phyloP scores from a whole-genome alignment of 2,113 vertebrate species.

The Nycticebus coucang region DNA sequence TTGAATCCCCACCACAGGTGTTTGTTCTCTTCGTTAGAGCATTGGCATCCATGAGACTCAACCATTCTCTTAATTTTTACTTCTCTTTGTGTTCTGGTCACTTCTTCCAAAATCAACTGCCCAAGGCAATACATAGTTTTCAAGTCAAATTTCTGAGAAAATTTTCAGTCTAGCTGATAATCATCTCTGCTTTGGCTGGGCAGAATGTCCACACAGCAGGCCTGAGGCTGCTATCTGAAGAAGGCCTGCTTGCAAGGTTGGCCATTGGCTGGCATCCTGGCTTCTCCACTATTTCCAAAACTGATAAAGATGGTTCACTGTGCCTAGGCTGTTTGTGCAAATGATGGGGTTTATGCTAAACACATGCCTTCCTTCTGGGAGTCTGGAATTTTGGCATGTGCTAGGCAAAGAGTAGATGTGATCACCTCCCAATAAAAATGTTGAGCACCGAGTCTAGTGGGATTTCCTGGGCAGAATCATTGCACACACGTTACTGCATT shows the following conservation, averaged over 20 bases:
- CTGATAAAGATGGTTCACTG: not conserved
- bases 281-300: not conserved
- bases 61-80: not conserved
- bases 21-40: not conserved
- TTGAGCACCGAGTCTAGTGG: not conserved
- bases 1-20: not conserved
- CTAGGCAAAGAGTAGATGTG: not conserved
- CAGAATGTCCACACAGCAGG: not conserved
- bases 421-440: not conserved
- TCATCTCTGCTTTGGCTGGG: not conserved
- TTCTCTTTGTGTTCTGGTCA: not conserved
- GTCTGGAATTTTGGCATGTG: constrained; percentile 1
- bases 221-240: not conserved
- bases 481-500: not conserved
- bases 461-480: not conserved
- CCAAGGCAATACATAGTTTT: not conserved
- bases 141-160: not conserved
- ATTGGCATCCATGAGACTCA: not conserved
- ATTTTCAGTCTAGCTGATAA: not conserved
- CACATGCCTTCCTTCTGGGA: not conserved
- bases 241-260: not conserved
- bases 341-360: not conserved
- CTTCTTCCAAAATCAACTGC: not conserved
- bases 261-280: not conserved
- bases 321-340: not conserved